A percentile compares a stretch with the other conserved stretches of the same genome.
Evolutionary conservation across 1,140 invertebrate species (phyloP).

Genomic region (Apis cerana): DNA sequence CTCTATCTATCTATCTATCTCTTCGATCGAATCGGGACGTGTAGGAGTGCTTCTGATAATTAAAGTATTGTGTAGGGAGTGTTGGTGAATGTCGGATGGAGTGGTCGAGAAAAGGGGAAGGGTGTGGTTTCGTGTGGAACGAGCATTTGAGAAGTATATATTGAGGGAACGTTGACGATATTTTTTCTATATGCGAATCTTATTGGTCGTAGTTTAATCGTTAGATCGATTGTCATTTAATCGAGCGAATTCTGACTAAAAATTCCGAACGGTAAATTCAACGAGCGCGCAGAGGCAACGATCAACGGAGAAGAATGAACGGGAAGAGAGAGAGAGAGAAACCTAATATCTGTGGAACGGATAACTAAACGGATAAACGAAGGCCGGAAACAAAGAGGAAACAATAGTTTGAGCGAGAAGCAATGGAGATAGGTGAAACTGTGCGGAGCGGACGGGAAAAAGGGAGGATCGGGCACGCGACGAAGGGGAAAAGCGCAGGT

Average conservation of each 20-base stretch:
- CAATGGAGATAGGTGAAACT: background rate
- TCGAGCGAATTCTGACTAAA: too few relatives aligned
- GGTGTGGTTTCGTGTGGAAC: too few relatives aligned
- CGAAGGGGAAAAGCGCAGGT: slow-evolving; percentile 17
- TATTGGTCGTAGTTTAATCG: too few relatives aligned
- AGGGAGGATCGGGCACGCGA: slow-evolving; percentile 11
- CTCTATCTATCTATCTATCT: background rate
- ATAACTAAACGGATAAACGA: slow-evolving; percentile 19
- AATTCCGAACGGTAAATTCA: background rate
- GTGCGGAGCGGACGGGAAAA: background rate
- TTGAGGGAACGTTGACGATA: too few relatives aligned
- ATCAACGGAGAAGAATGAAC: too few relatives aligned
- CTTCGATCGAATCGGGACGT: slow-evolving; percentile 11
- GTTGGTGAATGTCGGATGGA: slow-evolving; percentile 4
- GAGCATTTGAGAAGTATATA: too few relatives aligned
- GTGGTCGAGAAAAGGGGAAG: background rate
- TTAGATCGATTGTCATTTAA: too few relatives aligned
- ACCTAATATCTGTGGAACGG: background rate
- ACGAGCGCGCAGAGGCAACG: background rate
- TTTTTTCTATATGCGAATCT: too few relatives aligned
- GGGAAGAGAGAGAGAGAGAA: too few relatives aligned
- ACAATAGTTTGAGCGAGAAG: slow-evolving; percentile 5
- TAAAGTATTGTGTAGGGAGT: slow-evolving; percentile 11
- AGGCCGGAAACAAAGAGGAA: slow-evolving; percentile 32
- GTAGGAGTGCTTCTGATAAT: slow-evolving; percentile 16